Conservation (phyloP, 2,113 vertebrate genomes). For the Tychaedon coryphoeus region DNA sequence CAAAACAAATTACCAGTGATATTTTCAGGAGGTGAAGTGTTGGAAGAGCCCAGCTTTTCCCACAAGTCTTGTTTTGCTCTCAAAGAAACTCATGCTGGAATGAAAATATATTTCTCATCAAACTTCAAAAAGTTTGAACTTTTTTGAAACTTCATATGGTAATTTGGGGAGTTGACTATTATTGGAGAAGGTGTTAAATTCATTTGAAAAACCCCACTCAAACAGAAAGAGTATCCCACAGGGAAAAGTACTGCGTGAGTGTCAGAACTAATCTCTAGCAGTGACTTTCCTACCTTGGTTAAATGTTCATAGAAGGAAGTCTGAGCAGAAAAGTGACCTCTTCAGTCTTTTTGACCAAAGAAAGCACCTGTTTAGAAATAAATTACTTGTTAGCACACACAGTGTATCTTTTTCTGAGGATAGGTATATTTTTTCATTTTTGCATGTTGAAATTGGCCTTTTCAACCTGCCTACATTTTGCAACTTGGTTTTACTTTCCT, state of each 20-base stretch:
- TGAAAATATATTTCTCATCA: background rate
- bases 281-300: background rate
- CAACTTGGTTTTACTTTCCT: background rate
- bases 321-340: background rate
- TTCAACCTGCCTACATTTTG: background rate
- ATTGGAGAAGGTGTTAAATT: background rate
- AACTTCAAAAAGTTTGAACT: background rate
- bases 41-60: constrained; percentile 11
- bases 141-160: background rate
- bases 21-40: constrained; percentile 1
- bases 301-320: background rate
- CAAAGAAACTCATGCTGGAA: background rate
- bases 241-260: background rate
- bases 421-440: background rate
- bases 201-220: background rate
- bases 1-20: background rate
- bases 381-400: background rate
- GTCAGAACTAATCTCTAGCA: background rate
- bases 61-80: background rate
- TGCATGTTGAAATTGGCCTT: background rate
- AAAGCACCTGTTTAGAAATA: background rate
- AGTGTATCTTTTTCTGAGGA: background rate
- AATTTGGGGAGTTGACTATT: background rate
- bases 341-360: background rate
- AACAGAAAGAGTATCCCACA: background rate